Evolutionary conservation across 2,797 vertebrate species (phyloP).

Genomic region (Sebastiscus albofasciatus): DNA sequence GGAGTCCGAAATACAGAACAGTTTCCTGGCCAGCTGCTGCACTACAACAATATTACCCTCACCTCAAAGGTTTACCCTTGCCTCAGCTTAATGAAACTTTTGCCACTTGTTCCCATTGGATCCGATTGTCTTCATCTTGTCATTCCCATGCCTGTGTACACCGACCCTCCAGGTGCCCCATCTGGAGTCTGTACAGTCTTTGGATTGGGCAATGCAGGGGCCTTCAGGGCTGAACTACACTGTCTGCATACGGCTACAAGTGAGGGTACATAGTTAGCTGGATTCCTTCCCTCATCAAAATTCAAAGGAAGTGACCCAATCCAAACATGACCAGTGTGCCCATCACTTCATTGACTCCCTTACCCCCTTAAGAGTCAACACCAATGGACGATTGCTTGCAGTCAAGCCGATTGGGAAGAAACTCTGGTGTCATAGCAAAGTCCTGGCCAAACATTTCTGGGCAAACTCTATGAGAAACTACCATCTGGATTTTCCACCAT

Average conservation of each 20-base stretch:
- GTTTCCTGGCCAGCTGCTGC: neutral
- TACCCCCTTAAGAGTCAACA: neutral
- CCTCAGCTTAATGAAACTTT: too few relatives aligned
- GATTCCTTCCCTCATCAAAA: neutral
- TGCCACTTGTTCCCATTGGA: too few relatives aligned
- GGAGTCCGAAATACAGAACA: neutral
- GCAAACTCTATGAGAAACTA: neutral
- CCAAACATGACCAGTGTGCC: neutral
- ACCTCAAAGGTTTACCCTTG: too few relatives aligned
- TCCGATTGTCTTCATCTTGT: too few relatives aligned
- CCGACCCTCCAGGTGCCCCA: too few relatives aligned
- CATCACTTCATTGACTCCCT: neutral
- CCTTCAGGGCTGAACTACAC: neutral
- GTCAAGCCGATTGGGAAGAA: neutral
- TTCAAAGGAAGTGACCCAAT: neutral
- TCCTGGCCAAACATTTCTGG: neutral
- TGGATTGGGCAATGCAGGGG: too few relatives aligned
- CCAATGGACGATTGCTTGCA: neutral
- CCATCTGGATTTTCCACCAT: neutral
- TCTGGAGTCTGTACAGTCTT: too few relatives aligned
- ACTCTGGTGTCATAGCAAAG: neutral
- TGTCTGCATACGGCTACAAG: neutral
- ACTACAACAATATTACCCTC: neutral
- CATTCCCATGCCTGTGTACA: too few relatives aligned
- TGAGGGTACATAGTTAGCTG: neutral